Percentiles rank a stretch among this genome's conserved stretches.
phyloP scores from a whole-genome alignment of 1,140 invertebrate genomes.

The Vanessa atalanta region DNA sequence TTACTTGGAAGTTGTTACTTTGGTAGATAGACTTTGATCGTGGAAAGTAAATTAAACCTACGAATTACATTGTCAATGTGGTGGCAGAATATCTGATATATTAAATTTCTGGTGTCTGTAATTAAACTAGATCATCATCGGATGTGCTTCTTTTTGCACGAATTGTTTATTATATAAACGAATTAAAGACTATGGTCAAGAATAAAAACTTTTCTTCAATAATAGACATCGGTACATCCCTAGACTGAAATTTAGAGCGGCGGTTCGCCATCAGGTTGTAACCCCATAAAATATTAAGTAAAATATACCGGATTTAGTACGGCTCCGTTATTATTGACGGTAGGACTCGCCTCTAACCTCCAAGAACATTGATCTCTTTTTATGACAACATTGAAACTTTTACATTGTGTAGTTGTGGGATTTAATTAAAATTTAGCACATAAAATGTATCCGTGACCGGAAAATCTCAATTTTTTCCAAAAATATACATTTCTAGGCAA shows the following conservation, averaged over 20 bases:
- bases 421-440: not conserved
- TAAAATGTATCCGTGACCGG: not conserved
- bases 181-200: too few species aligned
- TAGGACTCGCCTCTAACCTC: constrained; percentile 13
- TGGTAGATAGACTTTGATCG: too few species aligned
- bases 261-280: constrained; percentile 19
- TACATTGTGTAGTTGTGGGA: not conserved
- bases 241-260: constrained; percentile 20
- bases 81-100: too few species aligned
- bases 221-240: constrained; percentile 10
- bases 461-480: too few species aligned
- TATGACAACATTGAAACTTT: not conserved
- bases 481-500: too few species aligned
- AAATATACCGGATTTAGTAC: constrained; percentile 23
- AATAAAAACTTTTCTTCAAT: not conserved
- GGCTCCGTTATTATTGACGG: constrained; percentile 18
- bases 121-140: too few species aligned
- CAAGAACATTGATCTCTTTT: not conserved
- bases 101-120: too few species aligned
- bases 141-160: too few species aligned
- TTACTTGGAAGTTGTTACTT: too few species aligned
- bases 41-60: too few species aligned
- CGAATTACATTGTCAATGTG: too few species aligned
- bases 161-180: too few species aligned
- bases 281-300: constrained; percentile 23